Conservation (phyloP, 2,113 vertebrate genomes). For the Festucalex cinctus region DNA sequence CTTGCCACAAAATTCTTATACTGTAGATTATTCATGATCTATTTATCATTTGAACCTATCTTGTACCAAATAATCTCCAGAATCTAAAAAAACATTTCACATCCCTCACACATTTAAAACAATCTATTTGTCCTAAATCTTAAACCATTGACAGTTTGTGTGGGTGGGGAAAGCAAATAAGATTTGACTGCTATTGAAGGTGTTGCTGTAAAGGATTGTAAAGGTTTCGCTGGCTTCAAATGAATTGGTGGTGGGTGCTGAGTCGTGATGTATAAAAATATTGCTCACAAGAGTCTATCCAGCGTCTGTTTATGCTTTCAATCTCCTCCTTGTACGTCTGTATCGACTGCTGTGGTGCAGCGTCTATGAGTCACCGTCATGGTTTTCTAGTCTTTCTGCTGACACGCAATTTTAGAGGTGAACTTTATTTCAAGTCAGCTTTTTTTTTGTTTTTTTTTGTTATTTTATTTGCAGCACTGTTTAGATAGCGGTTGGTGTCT, state of each 20-base stretch:
- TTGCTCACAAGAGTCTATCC: slow-evolving; percentile 32
- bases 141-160: neutral
- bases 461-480: slow-evolving; percentile 3
- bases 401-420: slow-evolving; percentile 7
- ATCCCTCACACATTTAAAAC: neutral
- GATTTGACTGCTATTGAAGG: neutral
- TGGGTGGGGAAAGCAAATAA: neutral
- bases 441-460: neutral
- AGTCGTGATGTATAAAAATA: slow-evolving; percentile 47
- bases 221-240: neutral
- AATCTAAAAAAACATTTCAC: neutral
- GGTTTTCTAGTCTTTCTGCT: slow-evolving; percentile 28
- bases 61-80: neutral
- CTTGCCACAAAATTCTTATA: neutral
- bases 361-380: slow-evolving; percentile 43
- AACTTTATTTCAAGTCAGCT: slow-evolving; percentile 3
- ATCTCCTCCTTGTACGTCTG: slow-evolving; percentile 18
- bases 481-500: slow-evolving; percentile 25
- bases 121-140: neutral
- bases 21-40: neutral
- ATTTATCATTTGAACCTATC: neutral
- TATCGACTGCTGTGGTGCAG: slow-evolving; percentile 28
- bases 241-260: slow-evolving; percentile 31
- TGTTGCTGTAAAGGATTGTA: slow-evolving; percentile 2
- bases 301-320: slow-evolving; percentile 28